Conservation (phyloP, 2,888 invertebrate genomes). For the Sarcophaga carnaria region DNA sequence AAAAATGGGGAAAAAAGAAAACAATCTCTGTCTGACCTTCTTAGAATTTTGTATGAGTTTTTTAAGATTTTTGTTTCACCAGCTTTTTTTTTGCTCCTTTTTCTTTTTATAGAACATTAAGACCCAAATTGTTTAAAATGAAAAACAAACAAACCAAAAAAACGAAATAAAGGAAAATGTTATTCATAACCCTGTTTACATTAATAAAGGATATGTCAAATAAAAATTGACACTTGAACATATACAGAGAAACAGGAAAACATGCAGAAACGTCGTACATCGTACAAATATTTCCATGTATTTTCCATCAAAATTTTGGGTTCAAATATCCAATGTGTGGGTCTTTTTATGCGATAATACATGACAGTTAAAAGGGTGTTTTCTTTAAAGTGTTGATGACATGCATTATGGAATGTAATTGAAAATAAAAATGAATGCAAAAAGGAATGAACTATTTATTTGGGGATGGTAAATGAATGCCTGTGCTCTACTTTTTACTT, state of each 20-base stretch:
- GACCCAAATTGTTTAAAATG: background rate
- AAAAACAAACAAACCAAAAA: background rate
- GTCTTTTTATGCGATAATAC: no score
- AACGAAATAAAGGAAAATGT: slow-evolving; percentile 35
- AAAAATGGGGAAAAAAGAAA: no score
- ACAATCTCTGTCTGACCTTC: slow-evolving; percentile 39
- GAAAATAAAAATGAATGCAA: no score
- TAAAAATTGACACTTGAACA: slow-evolving; percentile 64
- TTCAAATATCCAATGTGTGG: no score
- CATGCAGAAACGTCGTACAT: no score
- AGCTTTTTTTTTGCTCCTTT: background rate
- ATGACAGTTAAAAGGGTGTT: no score
- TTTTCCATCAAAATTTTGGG: background rate
- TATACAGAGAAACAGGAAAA: background rate
- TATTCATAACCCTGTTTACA: slow-evolving; percentile 51
- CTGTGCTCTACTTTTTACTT: no score
- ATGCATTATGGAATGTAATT: no score
- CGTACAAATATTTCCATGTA: background rate
- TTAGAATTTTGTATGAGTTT: slow-evolving; percentile 49
- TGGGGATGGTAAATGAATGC: no score
- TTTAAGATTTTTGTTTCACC: slow-evolving; percentile 43
- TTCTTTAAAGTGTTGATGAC: no score
- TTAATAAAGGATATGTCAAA: slow-evolving; percentile 63
- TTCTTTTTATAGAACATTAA: slow-evolving; percentile 9
- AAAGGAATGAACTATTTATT: no score